A percentile compares a stretch with the other conserved stretches of the same genome.
phyloP scores from a whole-genome alignment of 1,140 invertebrate genomes.

The Yoshiicerus persimilis region DNA sequence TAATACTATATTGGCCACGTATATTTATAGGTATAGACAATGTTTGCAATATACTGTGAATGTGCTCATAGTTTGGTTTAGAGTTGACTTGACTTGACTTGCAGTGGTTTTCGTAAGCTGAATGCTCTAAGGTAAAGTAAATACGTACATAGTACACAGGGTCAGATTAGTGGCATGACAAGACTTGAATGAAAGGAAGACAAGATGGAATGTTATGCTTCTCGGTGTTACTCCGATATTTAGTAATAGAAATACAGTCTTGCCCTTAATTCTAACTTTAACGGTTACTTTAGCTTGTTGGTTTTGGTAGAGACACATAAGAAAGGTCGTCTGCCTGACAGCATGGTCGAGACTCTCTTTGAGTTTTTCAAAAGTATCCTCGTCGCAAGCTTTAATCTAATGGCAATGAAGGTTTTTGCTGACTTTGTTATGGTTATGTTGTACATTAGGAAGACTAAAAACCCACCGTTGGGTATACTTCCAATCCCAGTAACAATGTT shows the following conservation, averaged over 20 bases:
- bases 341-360: background rate
- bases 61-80: background rate
- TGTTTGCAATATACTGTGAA: background rate
- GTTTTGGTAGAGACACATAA: background rate
- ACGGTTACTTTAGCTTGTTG: background rate
- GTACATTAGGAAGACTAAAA: conserved; percentile 22
- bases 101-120: background rate
- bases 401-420: conserved; percentile 17
- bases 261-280: background rate
- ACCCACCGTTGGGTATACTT: conserved; percentile 7
- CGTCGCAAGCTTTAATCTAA: conserved; percentile 20
- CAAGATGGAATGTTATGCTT: conserved; percentile 13
- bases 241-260: background rate
- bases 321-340: background rate
- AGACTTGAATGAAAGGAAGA: conserved; percentile 11
- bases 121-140: background rate
- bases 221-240: background rate
- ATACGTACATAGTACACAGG: background rate
- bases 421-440: conserved; percentile 27
- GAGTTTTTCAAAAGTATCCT: background rate
- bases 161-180: conserved; percentile 15
- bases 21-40: background rate
- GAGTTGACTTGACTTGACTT: background rate
- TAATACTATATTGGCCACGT: background rate
- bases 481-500: conserved; percentile 4